Percentiles rank a stretch among this genome's conserved stretches.
These are phyloP conservation scores for Watsonalla binaria DNA, from an alignment of 2,888 invertebrate genomes.

Conservation along the genomic window DNA sequence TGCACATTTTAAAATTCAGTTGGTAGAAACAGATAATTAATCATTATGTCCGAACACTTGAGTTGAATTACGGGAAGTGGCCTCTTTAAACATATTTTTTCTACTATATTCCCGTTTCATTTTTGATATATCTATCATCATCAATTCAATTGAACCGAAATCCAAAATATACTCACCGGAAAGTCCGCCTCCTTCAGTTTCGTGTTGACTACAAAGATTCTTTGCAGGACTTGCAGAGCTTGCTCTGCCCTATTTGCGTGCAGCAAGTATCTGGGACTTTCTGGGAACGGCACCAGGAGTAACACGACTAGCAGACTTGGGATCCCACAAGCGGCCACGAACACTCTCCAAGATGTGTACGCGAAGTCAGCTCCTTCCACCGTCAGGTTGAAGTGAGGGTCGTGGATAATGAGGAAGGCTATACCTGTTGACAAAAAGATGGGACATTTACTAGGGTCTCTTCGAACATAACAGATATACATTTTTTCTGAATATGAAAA, in stretches of 20 bases:
- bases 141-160: not conserved
- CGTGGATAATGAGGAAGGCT: conserved; percentile 67
- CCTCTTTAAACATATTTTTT: no score
- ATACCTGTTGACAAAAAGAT: conserved; percentile 44
- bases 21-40: no score
- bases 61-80: no score
- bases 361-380: conserved; percentile 44
- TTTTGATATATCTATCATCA: no score
- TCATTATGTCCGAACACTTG: no score
- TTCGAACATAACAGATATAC: no score
- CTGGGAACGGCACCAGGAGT: conserved; percentile 74
- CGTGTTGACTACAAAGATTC: conserved; percentile 76
- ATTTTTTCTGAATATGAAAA: no score
- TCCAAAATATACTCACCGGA: conserved; percentile 60
- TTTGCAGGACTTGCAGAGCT: conserved; percentile 73
- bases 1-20: no score
- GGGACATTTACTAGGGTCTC: no score
- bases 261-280: conserved; percentile 78
- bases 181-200: conserved; percentile 66
- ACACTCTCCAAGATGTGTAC: conserved; percentile 81
- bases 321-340: conserved; percentile 80
- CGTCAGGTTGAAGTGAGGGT: conserved; percentile 53
- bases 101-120: no score
- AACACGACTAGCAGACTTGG: conserved; percentile 75
- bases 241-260: conserved; percentile 68